Percentiles rank a stretch among this genome's conserved stretches.
Evolutionary conservation across 2,113 vertebrate species (phyloP).

Genomic region (Oryzias celebensis): DNA sequence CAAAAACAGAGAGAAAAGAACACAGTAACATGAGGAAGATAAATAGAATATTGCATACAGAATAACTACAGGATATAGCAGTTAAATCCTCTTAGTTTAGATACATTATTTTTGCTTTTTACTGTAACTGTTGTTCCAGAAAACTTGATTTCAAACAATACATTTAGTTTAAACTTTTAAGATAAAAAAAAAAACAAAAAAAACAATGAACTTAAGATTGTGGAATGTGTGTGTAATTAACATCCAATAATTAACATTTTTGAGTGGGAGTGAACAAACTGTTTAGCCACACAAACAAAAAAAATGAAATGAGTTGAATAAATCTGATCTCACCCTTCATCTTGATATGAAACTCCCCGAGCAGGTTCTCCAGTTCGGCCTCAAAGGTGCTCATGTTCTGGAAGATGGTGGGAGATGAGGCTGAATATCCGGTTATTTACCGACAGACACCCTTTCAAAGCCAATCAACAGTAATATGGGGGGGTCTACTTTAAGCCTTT

Average conservation of each 20-base stretch:
- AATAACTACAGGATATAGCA: background rate
- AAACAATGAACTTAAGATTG: no score
- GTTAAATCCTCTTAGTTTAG: background rate
- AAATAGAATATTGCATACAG: no score
- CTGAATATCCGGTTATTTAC: conserved; percentile 32
- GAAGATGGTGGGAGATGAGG: conserved; percentile 1
- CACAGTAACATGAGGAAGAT: no score
- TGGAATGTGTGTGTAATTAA: background rate
- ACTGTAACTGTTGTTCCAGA: background rate
- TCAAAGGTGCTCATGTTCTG: conserved; percentile 97
- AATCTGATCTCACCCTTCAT: conserved; percentile 88
- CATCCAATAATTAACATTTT: background rate
- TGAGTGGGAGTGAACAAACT: background rate
- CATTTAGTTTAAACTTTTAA: no score
- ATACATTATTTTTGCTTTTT: background rate
- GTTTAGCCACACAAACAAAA: background rate
- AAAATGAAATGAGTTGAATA: no score
- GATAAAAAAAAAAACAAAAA: no score
- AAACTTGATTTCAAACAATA: background rate
- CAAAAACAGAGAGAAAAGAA: no score
- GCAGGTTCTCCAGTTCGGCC: conserved; percentile 89
- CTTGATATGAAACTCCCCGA: conserved; percentile 97
- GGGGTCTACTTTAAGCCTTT: background rate
- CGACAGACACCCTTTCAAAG: conserved; percentile 16
- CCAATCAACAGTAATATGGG: background rate